Evolutionary conservation across 2,797 vertebrate species (phyloP), one percentile per base, ranked within the genome.

Genomic region (Hydrocynus forskahlii): DNA sequence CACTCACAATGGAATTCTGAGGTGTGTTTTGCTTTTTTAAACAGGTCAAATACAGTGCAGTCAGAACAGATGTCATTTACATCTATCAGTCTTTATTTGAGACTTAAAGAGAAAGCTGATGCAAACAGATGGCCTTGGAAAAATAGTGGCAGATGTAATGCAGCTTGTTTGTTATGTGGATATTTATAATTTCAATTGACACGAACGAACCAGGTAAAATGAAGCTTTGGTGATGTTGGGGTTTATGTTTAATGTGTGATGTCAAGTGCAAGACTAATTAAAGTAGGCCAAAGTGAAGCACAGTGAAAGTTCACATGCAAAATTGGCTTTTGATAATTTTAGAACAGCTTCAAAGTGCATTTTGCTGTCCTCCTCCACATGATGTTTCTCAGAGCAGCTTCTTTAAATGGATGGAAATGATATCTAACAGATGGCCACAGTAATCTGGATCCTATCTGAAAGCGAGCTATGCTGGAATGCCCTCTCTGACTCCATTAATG

Each of bases 361-460:
- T 80, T 80, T 21, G 19, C 60, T 48, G 66, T 57, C 25, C 62
- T 80, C 21, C 63, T 84, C 62, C 66, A 62, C 40, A 60, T 71
- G 75, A 77, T 68, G 62, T 80, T 59, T 25, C 54, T 59, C 55
- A 7, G 70, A 48, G 57, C 76, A 76, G 68, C 91, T 92, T 89
- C 87, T 88, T 87, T 80, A 87, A 90, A 88, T 88, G 84, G 84
- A 89, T 87, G 89, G 86, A 89, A 90, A 89, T 87, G 87, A 88
- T 87, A 78, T 83, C 90, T 90, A 90, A 90, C 89, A 93, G 89
- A 92, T 90, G 91, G 87, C 83, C 84, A 93, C 90, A 57, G 80
- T 93, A 93, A 93, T 92, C 92, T 92, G 90, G 91, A 92, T 92
- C 89, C 83, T 55, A 80, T 89, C 75, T 87, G 88, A 91, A 91